These are phyloP conservation scores for Phaonia tiefii DNA, from an alignment of 2,888 invertebrate species.

Conservation along the genomic window DNA sequence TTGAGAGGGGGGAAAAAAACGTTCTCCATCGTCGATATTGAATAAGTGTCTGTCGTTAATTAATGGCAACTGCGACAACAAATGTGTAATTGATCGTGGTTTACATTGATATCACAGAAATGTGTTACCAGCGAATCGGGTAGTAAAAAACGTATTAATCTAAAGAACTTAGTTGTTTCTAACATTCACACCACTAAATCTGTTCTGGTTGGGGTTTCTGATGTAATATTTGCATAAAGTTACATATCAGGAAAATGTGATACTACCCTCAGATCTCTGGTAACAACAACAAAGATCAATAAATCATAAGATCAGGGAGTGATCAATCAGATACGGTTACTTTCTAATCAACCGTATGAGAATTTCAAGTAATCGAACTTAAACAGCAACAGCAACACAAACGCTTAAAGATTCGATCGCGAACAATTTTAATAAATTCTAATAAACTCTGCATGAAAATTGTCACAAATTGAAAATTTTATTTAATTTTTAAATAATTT, in stretches of 20 bases:
- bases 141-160: neutral
- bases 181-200: neutral
- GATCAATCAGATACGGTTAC: too few species aligned
- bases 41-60: neutral
- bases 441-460: too few species aligned
- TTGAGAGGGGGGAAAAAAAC: slow-evolving; percentile 5
- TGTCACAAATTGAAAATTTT: neutral
- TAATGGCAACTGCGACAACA: slow-evolving; percentile 3
- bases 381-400: too few species aligned
- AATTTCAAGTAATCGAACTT: too few species aligned
- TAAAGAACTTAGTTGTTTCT: slow-evolving; percentile 11
- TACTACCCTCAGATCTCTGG: neutral
- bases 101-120: slow-evolving; percentile 4
- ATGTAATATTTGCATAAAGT: slow-evolving; percentile 38
- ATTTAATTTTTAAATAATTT: slow-evolving; percentile 24
- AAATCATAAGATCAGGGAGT: too few species aligned
- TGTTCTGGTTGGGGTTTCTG: slow-evolving; percentile 1
- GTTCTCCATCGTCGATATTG: neutral
- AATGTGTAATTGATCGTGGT: slow-evolving; percentile 31
- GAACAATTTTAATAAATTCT: too few species aligned
- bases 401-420: too few species aligned
- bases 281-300: too few species aligned
- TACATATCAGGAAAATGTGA: slow-evolving; percentile 1
- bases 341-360: too few species aligned
- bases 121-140: neutral